phyloP scores from a whole-genome alignment of 2,113 vertebrate genomes.

The Pygathrix nemaeus region DNA sequence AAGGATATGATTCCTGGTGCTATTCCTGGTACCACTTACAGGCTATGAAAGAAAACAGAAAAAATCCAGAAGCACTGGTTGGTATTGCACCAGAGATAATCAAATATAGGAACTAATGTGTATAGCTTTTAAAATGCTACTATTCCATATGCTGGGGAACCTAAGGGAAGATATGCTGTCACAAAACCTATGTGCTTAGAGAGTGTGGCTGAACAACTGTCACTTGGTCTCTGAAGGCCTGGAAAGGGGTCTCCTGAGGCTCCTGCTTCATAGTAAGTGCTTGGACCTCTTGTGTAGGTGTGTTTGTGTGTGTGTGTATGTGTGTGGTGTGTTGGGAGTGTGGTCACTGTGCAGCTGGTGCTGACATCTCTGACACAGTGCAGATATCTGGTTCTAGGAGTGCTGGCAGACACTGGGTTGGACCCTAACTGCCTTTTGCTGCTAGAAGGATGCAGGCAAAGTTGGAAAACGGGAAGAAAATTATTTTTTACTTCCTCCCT shows the following conservation, averaged over 20 bases:
- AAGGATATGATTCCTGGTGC: neutral
- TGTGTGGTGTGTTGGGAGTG: accelerated
- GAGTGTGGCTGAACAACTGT: neutral
- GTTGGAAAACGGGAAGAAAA: neutral
- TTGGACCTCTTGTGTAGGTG: too few relatives aligned
- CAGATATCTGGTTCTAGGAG: neutral
- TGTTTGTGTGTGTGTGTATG: accelerated
- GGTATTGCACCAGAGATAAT: neutral
- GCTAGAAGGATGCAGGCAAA: neutral
- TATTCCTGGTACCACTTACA: neutral
- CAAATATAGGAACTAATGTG: neutral
- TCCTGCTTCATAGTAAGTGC: neutral
- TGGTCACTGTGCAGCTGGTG: neutral
- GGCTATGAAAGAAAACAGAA: neutral
- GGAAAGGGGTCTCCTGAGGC: neutral
- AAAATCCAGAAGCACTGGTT: neutral
- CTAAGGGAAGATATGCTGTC: neutral
- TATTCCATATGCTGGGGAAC: neutral
- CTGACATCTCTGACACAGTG: neutral
- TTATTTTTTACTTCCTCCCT: neutral
- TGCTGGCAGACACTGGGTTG: neutral
- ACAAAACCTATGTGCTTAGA: neutral
- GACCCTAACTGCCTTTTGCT: neutral
- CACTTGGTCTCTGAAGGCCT: neutral
- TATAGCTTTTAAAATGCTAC: neutral